These are phyloP conservation scores for Nemurella pictetii DNA, from an alignment of 2,888 invertebrate genomes.

Conservation along the genomic window DNA sequence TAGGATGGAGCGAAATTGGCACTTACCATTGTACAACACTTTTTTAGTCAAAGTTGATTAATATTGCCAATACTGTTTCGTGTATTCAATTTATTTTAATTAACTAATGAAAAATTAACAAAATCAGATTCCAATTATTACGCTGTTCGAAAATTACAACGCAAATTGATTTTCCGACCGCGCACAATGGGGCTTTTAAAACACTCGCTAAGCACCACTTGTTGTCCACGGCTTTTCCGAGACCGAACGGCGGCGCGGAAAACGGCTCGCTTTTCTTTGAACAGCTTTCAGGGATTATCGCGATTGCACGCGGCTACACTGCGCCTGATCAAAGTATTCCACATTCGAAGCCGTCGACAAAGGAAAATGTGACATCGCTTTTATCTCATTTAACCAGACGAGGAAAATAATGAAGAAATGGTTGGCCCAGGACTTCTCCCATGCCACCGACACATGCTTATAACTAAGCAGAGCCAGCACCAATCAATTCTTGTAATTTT, in stretches of 20 bases:
- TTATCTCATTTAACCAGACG: background rate
- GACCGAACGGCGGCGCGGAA: background rate
- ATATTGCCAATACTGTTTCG: background rate
- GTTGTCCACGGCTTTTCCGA: background rate
- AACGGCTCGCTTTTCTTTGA: background rate
- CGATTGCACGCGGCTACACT: background rate
- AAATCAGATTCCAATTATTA: background rate
- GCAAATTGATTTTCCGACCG: background rate
- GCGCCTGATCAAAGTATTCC: background rate
- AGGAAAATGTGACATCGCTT: background rate
- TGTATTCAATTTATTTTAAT: background rate
- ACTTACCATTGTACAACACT: background rate
- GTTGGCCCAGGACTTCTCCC: background rate
- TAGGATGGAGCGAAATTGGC: background rate
- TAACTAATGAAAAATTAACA: background rate
- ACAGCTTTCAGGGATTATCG: slow-evolving; percentile 13
- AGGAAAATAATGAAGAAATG: background rate
- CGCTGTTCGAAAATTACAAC: background rate
- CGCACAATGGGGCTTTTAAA: background rate
- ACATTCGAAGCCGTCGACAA: background rate
- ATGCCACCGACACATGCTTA: background rate
- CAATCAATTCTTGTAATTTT: no score
- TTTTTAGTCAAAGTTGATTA: background rate
- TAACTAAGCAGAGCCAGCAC: no score
- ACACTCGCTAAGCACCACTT: background rate